phyloP scores from a whole-genome alignment of 2,888 invertebrate genomes.

The Tenthredo scrophulariae region DNA sequence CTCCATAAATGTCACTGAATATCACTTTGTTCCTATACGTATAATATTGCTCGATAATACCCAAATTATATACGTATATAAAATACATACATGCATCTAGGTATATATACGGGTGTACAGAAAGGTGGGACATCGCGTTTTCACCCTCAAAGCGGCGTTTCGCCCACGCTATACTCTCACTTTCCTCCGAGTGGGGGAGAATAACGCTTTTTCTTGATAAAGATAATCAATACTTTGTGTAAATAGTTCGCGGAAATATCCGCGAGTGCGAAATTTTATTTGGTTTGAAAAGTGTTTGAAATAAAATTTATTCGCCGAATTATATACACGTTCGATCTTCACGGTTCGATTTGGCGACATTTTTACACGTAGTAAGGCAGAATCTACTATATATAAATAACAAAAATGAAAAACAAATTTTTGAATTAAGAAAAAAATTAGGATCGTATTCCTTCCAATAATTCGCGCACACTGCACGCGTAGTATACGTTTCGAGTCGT shows the following conservation, averaged over 20 bases:
- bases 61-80: background rate
- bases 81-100: background rate
- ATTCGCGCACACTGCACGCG: background rate
- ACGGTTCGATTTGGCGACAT: too few relatives aligned
- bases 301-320: background rate
- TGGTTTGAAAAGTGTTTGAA: background rate
- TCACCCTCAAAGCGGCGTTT: background rate
- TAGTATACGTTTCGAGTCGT: background rate
- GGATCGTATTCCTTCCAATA: background rate
- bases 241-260: constrained; percentile 24
- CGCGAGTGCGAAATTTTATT: background rate
- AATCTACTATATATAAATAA: background rate
- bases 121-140: constrained; percentile 1
- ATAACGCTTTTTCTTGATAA: background rate
- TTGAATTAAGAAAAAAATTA: background rate
- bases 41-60: background rate
- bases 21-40: background rate
- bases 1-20: background rate
- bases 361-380: too few relatives aligned
- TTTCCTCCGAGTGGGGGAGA: background rate
- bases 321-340: background rate
- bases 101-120: background rate
- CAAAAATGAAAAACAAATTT: background rate
- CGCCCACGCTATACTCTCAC: constrained; percentile 7
- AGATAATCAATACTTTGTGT: constrained; percentile 13